Base-by-base conservation (phyloP, 1,140 invertebrate species). In the Phenacoccus solenopsis region DNA sequence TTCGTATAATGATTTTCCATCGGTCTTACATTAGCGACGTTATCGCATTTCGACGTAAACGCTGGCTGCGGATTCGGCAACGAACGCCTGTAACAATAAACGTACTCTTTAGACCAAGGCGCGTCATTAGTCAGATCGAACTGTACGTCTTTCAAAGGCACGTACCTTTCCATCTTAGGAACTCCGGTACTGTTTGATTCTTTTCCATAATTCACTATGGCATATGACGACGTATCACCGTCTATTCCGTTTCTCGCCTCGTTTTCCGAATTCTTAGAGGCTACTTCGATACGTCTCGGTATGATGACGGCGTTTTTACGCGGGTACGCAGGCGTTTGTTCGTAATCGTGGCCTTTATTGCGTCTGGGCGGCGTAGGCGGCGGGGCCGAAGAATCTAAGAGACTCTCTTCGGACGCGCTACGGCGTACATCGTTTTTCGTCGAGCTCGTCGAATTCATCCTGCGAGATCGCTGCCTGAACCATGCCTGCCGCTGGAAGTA, bases 401-500 rank as follows among this genome's bases (percentile, higher is more conserved):
- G 72, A 22, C 78, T 79, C 70, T 81, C 80, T 71, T 81, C 80
- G 3, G 79, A 80, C 10, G 80, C 79, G 71, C 78, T 80, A 27
- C 79, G 72, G 13, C 78, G 68, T 1, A 80, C 74, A 24, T 73
- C 57, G 59, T 64, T 64, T 64, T 64, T 64, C 10, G 68, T 69
- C 24, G 71, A 68, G 20, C 74, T 56, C 5, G 70, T 69, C 1
- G 74, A 72, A 22, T 73, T 75, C 9, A 76, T 61, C 76, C 80
- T 70, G 78, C 82, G 67, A 78, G 78, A 78, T 76, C 81, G 73
- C 73, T 80, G 73, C 68, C 79, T 32, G 79, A 83, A 78, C 83
- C 83, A 84, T 56, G 85, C 83, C 71, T 84, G 82, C 35, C 83
- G 76, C 74, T 84, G 80, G 74, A 84, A 84, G 21, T 64, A 64